Percentiles rank a stretch among this genome's conserved stretches.
Conservation (phyloP, 2,113 vertebrate species). For the Podarcis cretensis region DNA sequence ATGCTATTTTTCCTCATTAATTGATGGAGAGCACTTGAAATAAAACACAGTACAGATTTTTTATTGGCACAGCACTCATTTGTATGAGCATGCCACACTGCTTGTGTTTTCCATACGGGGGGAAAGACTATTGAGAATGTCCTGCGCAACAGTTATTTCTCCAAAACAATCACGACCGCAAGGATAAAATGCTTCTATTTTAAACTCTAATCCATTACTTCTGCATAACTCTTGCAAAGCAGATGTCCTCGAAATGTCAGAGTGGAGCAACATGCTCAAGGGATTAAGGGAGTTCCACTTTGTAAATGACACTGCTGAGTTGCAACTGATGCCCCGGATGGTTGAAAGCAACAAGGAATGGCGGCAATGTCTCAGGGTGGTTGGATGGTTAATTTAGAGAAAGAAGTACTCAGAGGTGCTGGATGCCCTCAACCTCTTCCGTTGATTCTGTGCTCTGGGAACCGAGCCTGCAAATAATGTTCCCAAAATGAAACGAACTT, state of each 20-base stretch:
- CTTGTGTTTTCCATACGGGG: neutral
- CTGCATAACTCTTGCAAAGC: slow-evolving; percentile 46
- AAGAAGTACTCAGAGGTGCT: no score
- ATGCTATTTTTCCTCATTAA: no score
- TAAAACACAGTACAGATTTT: no score
- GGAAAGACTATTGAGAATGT: neutral
- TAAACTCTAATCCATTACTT: slow-evolving; percentile 49
- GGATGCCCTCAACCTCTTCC: slow-evolving; percentile 10
- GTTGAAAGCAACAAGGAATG: neutral
- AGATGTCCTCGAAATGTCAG: slow-evolving; percentile 71
- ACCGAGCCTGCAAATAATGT: neutral
- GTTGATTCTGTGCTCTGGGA: neutral
- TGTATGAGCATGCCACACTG: neutral
- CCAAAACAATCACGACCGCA: neutral
- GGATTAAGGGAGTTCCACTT: slow-evolving; percentile 48
- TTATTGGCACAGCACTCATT: no score
- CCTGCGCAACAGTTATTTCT: neutral
- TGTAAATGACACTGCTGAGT: slow-evolving; percentile 51
- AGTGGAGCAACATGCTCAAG: slow-evolving; percentile 52
- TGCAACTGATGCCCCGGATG: slow-evolving; percentile 51
- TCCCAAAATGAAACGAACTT: neutral
- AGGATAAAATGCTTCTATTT: slow-evolving; percentile 50
- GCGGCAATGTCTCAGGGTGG: slow-evolving; percentile 33
- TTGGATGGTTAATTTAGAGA: slow-evolving; percentile 18
- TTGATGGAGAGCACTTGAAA: no score